A percentile compares a stretch with the other conserved stretches of the same genome.
These are phyloP conservation scores for Tarsius wallacei DNA, from an alignment of 2,797 vertebrate genomes.

Conservation along the genomic window DNA sequence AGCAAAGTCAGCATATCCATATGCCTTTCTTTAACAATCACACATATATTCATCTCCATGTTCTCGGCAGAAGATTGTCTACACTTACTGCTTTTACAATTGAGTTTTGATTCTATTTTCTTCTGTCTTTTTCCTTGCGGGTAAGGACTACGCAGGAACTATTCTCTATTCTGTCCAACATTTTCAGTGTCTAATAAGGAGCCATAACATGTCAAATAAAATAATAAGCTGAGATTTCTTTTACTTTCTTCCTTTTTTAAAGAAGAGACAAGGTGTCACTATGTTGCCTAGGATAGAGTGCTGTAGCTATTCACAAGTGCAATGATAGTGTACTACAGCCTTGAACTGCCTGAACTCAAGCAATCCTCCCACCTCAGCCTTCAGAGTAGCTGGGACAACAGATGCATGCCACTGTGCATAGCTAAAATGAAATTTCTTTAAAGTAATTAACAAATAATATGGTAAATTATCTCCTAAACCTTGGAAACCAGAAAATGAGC, in stretches of 20 bases:
- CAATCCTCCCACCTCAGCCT: background rate
- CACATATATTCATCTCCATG: constrained; percentile 4
- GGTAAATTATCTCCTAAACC: background rate
- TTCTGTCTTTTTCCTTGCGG: background rate
- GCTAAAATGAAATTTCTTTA: background rate
- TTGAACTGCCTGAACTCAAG: background rate
- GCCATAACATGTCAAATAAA: constrained; percentile 5
- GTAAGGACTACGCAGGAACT: background rate
- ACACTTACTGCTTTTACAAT: background rate
- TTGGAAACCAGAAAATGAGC: constrained; percentile 28
- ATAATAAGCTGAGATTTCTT: constrained; percentile 16
- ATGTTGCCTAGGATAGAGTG: background rate
- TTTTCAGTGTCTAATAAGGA: constrained; percentile 49
- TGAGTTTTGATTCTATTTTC: constrained; percentile 51
- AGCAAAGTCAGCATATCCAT: constrained; percentile 20
- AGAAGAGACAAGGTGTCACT: background rate
- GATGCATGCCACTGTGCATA: background rate
- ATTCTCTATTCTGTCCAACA: background rate
- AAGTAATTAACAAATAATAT: constrained; percentile 14
- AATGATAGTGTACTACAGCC: background rate
- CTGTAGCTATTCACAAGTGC: background rate
- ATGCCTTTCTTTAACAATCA: constrained; percentile 36
- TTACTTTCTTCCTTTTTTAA: background rate
- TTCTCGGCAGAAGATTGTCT: constrained; percentile 40
- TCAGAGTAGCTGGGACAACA: background rate